phyloP scores from a whole-genome alignment of 2,113 vertebrate species.

The Dinomys branickii region DNA sequence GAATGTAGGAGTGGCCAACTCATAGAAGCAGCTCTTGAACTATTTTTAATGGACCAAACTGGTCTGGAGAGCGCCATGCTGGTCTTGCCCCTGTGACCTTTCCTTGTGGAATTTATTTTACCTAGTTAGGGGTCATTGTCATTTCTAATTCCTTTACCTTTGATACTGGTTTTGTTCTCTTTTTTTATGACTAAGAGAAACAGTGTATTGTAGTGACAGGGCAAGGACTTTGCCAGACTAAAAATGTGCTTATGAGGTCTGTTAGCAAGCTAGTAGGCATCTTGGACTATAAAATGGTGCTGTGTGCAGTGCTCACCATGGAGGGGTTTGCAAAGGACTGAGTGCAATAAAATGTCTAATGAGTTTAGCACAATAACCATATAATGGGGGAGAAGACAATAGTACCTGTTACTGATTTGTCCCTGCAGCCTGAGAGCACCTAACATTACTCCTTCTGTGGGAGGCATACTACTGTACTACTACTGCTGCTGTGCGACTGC shows the following conservation, averaged over 20 bases:
- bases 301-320: neutral
- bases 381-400: neutral
- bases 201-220: neutral
- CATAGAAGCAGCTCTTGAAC: neutral
- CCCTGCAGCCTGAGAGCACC: neutral
- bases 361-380: neutral
- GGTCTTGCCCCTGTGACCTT: neutral
- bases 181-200: constrained; percentile 43
- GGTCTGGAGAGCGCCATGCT: neutral
- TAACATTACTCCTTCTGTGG: neutral
- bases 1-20: neutral
- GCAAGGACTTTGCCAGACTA: neutral
- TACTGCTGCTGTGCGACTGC: neutral
- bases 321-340: neutral
- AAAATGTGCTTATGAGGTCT: neutral
- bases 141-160: constrained; percentile 19
- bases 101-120: constrained; percentile 3
- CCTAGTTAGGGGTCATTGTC: neutral
- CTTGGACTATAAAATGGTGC: neutral
- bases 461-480: neutral
- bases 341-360: neutral
- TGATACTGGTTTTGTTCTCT: neutral
- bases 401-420: neutral
- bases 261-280: neutral
- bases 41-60: neutral